These are phyloP conservation scores for Ceratoteleas bidentatus DNA, from an alignment of 1,140 invertebrate genomes.

Conservation along the genomic window DNA sequence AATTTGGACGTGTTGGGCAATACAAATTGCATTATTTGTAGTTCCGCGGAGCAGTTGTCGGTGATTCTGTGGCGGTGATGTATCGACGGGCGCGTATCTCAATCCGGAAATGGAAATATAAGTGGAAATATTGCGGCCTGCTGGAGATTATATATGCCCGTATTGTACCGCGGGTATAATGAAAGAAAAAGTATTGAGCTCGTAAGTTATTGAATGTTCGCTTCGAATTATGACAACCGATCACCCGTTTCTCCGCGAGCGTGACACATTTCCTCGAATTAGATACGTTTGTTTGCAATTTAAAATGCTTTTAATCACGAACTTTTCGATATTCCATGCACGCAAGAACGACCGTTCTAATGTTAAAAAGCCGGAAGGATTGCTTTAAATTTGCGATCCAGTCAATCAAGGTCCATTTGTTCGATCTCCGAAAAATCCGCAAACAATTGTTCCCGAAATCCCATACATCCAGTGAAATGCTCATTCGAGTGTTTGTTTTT, in stretches of 20 bases:
- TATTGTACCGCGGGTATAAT: slow-evolving; percentile 2
- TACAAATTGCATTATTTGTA: background rate
- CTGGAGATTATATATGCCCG: background rate
- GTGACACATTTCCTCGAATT: slow-evolving; percentile 8
- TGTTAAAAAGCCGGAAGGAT: too few relatives aligned
- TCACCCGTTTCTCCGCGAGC: background rate
- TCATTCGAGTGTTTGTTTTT: too few relatives aligned
- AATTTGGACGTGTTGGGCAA: background rate
- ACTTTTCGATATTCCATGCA: too few relatives aligned
- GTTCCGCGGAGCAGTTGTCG: background rate
- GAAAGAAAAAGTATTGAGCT: slow-evolving; percentile 19
- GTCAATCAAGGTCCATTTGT: too few relatives aligned
- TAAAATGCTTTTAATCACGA: too few relatives aligned
- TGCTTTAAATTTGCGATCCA: too few relatives aligned
- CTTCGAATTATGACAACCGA: slow-evolving; percentile 19
- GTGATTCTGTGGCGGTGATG: background rate
- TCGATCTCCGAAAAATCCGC: too few relatives aligned
- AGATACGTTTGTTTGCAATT: too few relatives aligned
- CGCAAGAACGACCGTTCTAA: too few relatives aligned
- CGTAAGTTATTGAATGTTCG: slow-evolving; percentile 8
- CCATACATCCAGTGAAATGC: too few relatives aligned
- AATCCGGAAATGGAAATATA: slow-evolving; percentile 3
- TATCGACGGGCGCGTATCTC: background rate
- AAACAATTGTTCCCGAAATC: too few relatives aligned
- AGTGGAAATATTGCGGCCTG: background rate